phyloP scores from a whole-genome alignment of 2,113 vertebrate species.

The Callospermophilus lateralis region DNA sequence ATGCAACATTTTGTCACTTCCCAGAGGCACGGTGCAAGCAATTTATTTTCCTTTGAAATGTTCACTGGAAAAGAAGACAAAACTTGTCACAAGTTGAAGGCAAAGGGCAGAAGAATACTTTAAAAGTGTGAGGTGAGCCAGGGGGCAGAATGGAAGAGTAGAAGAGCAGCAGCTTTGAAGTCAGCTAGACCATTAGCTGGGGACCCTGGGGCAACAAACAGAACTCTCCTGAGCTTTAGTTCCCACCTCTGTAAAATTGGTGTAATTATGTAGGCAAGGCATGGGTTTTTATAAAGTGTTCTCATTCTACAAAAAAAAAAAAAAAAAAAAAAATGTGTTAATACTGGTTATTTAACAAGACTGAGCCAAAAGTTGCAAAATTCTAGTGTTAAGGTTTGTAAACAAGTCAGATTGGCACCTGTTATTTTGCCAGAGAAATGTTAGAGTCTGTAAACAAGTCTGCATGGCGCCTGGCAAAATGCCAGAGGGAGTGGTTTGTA shows the following conservation, averaged over 20 bases:
- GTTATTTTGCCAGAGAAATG: too few species aligned
- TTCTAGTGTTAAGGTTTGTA: too few species aligned
- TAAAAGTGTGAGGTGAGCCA: constrained; percentile 32
- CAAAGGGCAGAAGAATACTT: constrained; percentile 26
- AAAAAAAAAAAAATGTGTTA: not conserved
- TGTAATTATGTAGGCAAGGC: not conserved
- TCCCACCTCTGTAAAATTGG: not conserved
- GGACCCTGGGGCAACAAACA: not conserved
- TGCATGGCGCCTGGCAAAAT: too few species aligned
- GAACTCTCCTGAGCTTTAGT: not conserved
- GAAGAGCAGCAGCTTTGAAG: not conserved
- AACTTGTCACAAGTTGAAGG: constrained; percentile 50
- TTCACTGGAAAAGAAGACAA: constrained; percentile 44
- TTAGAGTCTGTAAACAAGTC: too few species aligned
- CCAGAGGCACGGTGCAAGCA: constrained; percentile 5
- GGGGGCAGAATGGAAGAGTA: not conserved
- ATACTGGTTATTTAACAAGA: not conserved
- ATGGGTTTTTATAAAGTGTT: not conserved
- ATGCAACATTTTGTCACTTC: not conserved
- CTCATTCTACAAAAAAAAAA: not conserved
- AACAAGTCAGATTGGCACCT: too few species aligned
- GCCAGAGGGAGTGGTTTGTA: too few species aligned
- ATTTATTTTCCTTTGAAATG: constrained; percentile 68
- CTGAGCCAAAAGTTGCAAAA: not conserved
- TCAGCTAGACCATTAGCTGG: not conserved